Evolutionary conservation across 23 tunicate genomes (phyloP).

Genomic region (Styela plicata): DNA sequence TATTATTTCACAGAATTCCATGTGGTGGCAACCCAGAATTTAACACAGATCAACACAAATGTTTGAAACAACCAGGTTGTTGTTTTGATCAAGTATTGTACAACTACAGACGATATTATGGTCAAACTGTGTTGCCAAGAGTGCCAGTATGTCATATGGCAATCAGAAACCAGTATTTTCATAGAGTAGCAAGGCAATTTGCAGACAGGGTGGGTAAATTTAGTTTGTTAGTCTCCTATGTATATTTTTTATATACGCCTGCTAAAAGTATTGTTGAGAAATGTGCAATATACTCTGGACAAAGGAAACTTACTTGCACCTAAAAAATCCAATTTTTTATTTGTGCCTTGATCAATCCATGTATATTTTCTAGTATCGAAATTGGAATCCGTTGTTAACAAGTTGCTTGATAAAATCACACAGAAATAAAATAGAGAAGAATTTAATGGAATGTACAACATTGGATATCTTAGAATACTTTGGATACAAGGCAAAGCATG

Average conservation of each 20-base stretch:
- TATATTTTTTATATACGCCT: no score
- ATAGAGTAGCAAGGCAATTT: constrained; percentile 35
- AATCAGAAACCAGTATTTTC: constrained; percentile 59
- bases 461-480: constrained; percentile 45
- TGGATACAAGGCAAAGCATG: constrained; percentile 55
- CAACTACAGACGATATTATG: constrained; percentile 40
- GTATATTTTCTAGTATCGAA: constrained; percentile 5
- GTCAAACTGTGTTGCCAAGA: constrained; percentile 74
- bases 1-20: constrained; percentile 40
- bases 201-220: constrained; percentile 30
- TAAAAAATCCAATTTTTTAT: not conserved
- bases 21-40: constrained; percentile 41
- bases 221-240: no score
- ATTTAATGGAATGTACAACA: constrained; percentile 53
- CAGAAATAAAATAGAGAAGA: constrained; percentile 38
- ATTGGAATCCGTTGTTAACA: constrained; percentile 73
- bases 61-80: constrained; percentile 71
- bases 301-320: constrained; percentile 2
- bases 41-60: constrained; percentile 31
- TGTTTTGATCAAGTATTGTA: constrained; percentile 49
- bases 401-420: constrained; percentile 50
- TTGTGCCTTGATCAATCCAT: not conserved
- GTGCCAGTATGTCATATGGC: constrained; percentile 90
- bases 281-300: no score
- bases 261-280: no score